Evolutionary conservation across 2,113 vertebrate genomes (phyloP), one percentile per base, ranked within the genome.

Genomic region (Verasper variegatus): DNA sequence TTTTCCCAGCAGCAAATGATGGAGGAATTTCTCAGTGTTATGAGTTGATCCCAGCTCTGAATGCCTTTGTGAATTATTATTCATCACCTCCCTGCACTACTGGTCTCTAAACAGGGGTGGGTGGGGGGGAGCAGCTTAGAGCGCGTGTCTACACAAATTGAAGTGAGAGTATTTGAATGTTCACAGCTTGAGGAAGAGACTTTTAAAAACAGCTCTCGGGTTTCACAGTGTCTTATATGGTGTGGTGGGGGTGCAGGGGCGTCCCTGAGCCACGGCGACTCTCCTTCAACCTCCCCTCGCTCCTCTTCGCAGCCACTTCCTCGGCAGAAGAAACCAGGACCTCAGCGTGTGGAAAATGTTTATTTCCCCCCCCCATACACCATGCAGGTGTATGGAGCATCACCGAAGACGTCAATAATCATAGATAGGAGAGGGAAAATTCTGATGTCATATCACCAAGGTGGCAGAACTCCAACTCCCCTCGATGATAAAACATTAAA

Each of bases 181-280:
- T 77, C 56, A 70, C 81, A 69, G 62, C 80, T 86, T 54, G 20
- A 73, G 74, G 56, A 71, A 59, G 66, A 68, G 61, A 62, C 68
- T 76, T 89, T 81, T 76, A 76, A 23, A 72, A 60, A 75, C 66
- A 31, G 59, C 78, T 90, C 74, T 93, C 80, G 40, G 76, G 69
- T 91, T 87, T 76, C 88, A 73, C 58, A 52, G 20, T 63, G 40
- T 86, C 78, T 88, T 83, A 85, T 89, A 80, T 81, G 76, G 79
- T 56, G 68, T 21, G 26, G 54, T 8, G 55, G 71, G 71, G 57
- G 67, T 76, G 47, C 62, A 37, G 51, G 51, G 68, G 76, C 13
- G 37, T 79, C 64, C 75, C 68, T 86, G 60, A 86, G 80, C 51
- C 42, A 72, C 42, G 67, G 40, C 24, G 63, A 76, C 35, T 10